Conservation (phyloP, 2,888 invertebrate species). For the Andricus quercusramuli region DNA sequence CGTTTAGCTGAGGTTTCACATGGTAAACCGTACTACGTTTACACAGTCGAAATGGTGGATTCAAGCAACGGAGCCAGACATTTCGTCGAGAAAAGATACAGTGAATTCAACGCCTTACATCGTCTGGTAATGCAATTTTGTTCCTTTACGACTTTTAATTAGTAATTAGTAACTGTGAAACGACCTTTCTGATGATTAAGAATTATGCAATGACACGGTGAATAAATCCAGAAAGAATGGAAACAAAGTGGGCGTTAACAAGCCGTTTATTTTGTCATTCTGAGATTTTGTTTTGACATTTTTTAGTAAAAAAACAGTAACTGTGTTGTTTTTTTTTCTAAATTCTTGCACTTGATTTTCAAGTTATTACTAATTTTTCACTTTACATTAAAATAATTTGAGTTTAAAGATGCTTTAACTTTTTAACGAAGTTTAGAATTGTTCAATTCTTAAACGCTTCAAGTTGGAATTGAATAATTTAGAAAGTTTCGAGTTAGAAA, state of each 20-base stretch:
- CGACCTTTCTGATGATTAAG: neutral
- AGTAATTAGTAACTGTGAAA: neutral
- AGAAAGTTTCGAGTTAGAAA: too few relatives aligned
- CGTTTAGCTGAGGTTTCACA: constrained; percentile 76
- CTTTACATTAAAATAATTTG: too few relatives aligned
- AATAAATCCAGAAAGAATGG: neutral
- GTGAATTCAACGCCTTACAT: constrained; percentile 81
- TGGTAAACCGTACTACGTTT: constrained; percentile 79
- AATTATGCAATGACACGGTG: neutral
- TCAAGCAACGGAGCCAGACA: constrained; percentile 73
- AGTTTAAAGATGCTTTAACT: too few relatives aligned
- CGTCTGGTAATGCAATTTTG: constrained; percentile 77
- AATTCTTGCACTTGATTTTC: too few relatives aligned
- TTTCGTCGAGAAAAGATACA: constrained; percentile 80
- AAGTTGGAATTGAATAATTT: too few relatives aligned
- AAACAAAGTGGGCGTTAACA: neutral
- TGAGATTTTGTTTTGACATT: neutral
- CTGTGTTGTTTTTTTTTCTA: neutral
- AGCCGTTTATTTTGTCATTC: neutral
- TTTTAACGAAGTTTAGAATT: too few relatives aligned
- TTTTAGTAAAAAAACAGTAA: neutral
- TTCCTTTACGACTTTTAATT: neutral
- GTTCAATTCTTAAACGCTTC: too few relatives aligned
- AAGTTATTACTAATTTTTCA: too few relatives aligned
- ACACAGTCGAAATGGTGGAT: constrained; percentile 76